Evolutionary conservation across 2,113 vertebrate species (phyloP).

Genomic region (Xyrauchen texanus): DNA sequence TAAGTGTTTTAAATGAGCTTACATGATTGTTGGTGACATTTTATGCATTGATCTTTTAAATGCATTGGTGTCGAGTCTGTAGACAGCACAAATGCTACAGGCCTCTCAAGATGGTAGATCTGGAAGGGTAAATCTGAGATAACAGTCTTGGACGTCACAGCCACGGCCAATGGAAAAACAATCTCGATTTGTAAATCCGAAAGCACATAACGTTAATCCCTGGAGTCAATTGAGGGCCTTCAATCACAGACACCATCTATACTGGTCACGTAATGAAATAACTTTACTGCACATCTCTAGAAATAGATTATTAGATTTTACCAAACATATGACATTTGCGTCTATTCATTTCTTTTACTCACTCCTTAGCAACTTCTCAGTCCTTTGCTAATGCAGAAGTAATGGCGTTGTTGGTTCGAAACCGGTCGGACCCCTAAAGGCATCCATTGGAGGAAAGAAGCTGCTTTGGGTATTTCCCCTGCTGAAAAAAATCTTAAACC

Average conservation of each 20-base stretch:
- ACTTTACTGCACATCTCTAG: neutral
- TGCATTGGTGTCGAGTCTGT: neutral
- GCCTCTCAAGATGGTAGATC: neutral
- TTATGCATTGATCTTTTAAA: neutral
- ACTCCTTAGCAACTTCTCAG: neutral
- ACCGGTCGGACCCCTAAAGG: neutral
- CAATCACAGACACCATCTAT: neutral
- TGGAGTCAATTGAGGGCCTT: neutral
- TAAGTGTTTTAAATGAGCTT: too few species aligned
- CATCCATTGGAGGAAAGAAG: neutral
- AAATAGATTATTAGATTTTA: neutral
- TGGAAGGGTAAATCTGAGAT: constrained; percentile 6
- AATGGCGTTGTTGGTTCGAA: neutral
- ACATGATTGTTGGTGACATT: too few species aligned
- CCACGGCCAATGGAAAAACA: constrained; percentile 32
- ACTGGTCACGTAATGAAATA: neutral
- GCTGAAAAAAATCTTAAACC: too few species aligned
- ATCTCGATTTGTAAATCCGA: constrained; percentile 31
- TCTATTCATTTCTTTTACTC: neutral
- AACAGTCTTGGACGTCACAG: constrained; percentile 7
- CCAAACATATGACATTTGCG: neutral
- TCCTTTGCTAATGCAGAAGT: neutral
- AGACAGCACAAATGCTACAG: too few species aligned
- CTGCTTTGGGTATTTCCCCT: too few species aligned
- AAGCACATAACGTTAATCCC: constrained; percentile 8